Evolutionary conservation across 92 coral and sea anemone species (phyloP), one percentile per base, ranked within the genome.

Genomic region (Porites divaricata): DNA sequence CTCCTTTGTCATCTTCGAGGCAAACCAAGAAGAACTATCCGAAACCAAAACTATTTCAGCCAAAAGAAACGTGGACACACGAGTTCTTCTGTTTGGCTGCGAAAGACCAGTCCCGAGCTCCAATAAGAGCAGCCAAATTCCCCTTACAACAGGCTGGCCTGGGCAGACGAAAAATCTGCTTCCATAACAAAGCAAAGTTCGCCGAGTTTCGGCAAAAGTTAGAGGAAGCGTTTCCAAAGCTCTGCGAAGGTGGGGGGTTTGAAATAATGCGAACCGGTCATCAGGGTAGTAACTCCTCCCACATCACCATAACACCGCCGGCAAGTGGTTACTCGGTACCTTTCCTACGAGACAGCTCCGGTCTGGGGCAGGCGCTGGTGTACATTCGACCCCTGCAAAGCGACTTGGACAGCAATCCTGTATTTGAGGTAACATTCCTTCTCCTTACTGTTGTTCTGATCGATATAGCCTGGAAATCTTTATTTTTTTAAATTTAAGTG

Each of bases 321-420:
- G 69, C 82, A 22, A 82, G 83, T 70, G 88, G 91, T 6, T 88
- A 88, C 62, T 82, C 88, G 48, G 84, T 88, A 25, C 91, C 87
- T 10, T 88, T 82, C 56, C 79, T 82, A 20, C 12, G 81, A 62
- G 91, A 88, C 84, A 57, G 54, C 64, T 82, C 91, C 45, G 80
- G 88, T 1, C 80, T 76, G 19, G 91, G 84, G 20, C 88, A 88
- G 84, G 88, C 91, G 24, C 57, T 88, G n/a, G 91, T 80, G 50
- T 88, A 82, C 74, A 69, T 88, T 45, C 25, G 80, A 65, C 91
- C 91, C 63, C 87, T 82, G 63, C 91, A 88, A 56, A 77, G 56
- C 54, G 63, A 81, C 78, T 69, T 81, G 58, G 91, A 81, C 77
- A 64, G 48, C 25, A 70, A 48, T 63, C 87, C 87, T 35, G 68